Base-by-base conservation (phyloP, 1,140 invertebrate species). In the Bombus terrestris region DNA sequence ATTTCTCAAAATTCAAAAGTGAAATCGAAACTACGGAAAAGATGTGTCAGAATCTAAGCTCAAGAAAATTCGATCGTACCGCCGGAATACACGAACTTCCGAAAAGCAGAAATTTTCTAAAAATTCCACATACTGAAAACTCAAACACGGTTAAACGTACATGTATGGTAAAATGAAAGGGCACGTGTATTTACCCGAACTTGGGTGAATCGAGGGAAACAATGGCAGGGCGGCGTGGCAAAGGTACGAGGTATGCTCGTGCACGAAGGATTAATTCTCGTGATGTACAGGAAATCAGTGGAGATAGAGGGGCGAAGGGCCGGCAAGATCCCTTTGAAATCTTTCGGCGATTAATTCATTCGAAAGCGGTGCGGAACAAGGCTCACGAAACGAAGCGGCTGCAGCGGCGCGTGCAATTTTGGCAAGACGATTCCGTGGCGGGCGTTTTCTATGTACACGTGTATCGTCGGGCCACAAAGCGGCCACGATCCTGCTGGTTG, bases 341-440 rank as follows among this genome's bases (percentile, higher is more conserved):
- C 82, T 78, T 76, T 83, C 64, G 37, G 39, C 43, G 64, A 69
- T 83, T 78, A 83, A 83, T 83, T 78, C 82, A 28, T 83, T 83
- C 62, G 81, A 68, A 39, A 77, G 43, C 6, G 18, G 35, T 15
- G 47, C 2, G 13, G 35, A 62, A 76, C 53, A 83, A 76, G 47
- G 41, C 62, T 43, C 35, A 32, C 71, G 71, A 39, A 62, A 64
- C 81, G 57, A 12, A 37, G 18, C 22, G 35, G 37, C 35, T 22
- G 25, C 2, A 62, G 10, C 10, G 32, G 32, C 22, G 13, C 39
- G 69, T 71, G 57, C 43, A 71, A 73, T 83, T 74, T 83, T 73
- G 73, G 72, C 57, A 76, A 76, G 81, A 77, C 81, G 59, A 53
- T 66, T 32, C 13, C 79, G n/a, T 25, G 35, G 15, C 39, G n/a